Evolutionary conservation across 2,113 vertebrate genomes (phyloP).

Genomic region (Gymnorhina tibicen): DNA sequence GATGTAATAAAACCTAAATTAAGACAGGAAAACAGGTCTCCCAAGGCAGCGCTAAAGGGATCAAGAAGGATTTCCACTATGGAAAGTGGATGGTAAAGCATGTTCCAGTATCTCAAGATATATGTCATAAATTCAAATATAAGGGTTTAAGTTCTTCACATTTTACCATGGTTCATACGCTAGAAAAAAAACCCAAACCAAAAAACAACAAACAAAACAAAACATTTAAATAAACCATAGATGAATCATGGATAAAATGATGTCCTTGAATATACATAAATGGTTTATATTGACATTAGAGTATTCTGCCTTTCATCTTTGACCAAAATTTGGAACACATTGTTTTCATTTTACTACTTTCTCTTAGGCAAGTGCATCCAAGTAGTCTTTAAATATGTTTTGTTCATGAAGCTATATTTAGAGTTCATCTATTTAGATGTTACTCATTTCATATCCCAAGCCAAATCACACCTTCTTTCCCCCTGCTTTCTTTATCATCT

Average conservation of each 20-base stretch:
- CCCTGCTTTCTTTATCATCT: rapidly evolving
- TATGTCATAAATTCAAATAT: background rate
- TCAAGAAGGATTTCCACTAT: background rate
- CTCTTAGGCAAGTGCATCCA: background rate
- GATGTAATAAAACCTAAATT: background rate
- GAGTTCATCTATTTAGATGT: background rate
- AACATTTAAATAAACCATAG: background rate
- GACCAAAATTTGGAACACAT: background rate
- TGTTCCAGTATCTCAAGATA: background rate
- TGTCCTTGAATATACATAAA: background rate
- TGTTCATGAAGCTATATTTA: background rate
- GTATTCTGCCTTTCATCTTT: background rate
- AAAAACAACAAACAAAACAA: background rate
- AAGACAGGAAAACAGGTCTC: background rate
- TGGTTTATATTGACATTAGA: background rate
- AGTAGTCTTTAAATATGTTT: background rate
- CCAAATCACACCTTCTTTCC: background rate
- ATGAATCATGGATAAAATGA: background rate
- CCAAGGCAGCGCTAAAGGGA: background rate
- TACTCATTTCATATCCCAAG: background rate
- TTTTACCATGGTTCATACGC: background rate
- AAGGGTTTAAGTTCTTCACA: background rate
- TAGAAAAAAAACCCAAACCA: background rate
- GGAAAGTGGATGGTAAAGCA: background rate
- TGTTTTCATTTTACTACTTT: background rate